Conservation (phyloP, 2,113 vertebrate genomes). For the Brachyhypopomus occidentalis region DNA sequence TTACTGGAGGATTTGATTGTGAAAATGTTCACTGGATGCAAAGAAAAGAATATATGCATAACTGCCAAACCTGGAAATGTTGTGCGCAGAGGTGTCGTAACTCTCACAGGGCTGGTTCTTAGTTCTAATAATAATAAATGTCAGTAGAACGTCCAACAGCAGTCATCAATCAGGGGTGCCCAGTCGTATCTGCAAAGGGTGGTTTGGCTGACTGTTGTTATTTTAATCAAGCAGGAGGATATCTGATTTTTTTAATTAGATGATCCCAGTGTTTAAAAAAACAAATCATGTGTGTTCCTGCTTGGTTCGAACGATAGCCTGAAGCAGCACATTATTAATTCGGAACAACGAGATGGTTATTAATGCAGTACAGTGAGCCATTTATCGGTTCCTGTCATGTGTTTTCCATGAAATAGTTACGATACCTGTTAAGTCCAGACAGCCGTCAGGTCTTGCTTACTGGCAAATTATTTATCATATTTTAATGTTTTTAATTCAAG, state of each 20-base stretch:
- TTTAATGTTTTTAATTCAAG: neutral
- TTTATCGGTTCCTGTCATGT: neutral
- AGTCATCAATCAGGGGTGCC: too few species aligned
- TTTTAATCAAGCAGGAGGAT: too few species aligned
- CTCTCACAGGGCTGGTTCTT: neutral
- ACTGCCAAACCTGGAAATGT: neutral
- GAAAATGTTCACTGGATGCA: conserved; percentile 8
- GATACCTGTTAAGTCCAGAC: neutral
- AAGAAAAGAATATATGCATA: neutral
- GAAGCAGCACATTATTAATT: too few species aligned
- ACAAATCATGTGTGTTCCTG: too few species aligned
- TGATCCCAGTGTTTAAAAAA: too few species aligned
- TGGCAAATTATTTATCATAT: neutral
- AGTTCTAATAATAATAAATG: too few species aligned
- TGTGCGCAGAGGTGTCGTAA: neutral
- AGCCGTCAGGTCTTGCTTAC: neutral
- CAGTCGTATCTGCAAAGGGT: too few species aligned
- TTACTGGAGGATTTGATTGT: neutral
- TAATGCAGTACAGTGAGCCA: too few species aligned
- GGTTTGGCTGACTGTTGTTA: too few species aligned
- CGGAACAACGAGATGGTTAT: neutral
- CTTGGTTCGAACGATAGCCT: too few species aligned
- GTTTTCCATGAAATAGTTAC: neutral
- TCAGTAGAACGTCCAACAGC: too few species aligned
- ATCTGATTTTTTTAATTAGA: too few species aligned